phyloP scores from a whole-genome alignment of 2,888 invertebrate species.

The Yponomeuta malinellus region DNA sequence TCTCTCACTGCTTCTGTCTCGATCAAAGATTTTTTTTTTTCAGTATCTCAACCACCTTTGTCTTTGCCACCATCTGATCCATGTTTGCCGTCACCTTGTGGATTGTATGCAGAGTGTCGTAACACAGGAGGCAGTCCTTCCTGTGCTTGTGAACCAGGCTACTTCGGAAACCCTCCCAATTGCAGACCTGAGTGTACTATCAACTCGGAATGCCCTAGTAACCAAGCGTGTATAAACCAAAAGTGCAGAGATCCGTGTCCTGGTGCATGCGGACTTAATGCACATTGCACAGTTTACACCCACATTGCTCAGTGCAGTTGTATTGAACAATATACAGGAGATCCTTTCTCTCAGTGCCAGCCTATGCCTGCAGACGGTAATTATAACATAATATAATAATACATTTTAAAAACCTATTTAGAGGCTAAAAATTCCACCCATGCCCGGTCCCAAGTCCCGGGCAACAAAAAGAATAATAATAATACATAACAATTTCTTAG shows the following conservation, averaged over 20 bases:
- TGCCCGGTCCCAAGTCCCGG: too few relatives aligned
- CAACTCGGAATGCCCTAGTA: constrained; percentile 81
- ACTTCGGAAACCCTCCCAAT: constrained; percentile 79
- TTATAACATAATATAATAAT: constrained; percentile 17
- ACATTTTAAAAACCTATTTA: too few relatives aligned
- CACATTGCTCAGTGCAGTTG: constrained; percentile 80
- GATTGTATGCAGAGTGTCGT: constrained; percentile 78
- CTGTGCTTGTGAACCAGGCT: constrained; percentile 76
- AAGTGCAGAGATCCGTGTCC: constrained; percentile 81
- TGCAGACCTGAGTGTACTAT: constrained; percentile 82
- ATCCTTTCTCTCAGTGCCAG: constrained; percentile 73
- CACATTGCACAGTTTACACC: constrained; percentile 76
- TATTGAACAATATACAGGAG: constrained; percentile 72
- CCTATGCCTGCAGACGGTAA: constrained; percentile 51
- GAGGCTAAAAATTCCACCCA: too few relatives aligned
- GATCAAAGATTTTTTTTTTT: constrained; percentile 24
- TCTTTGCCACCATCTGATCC: constrained; percentile 60
- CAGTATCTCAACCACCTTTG: constrained; percentile 51
- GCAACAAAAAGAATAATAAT: too few relatives aligned
- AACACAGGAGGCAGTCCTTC: constrained; percentile 73
- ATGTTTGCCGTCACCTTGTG: constrained; percentile 82
- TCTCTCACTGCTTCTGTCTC: not conserved
- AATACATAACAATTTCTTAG: not conserved
- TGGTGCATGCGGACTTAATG: constrained; percentile 78
- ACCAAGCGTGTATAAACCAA: constrained; percentile 79